Evolutionary conservation across 1,140 invertebrate species (phyloP), one percentile per base, ranked within the genome.

Genomic region (Portunus trituberculatus): DNA sequence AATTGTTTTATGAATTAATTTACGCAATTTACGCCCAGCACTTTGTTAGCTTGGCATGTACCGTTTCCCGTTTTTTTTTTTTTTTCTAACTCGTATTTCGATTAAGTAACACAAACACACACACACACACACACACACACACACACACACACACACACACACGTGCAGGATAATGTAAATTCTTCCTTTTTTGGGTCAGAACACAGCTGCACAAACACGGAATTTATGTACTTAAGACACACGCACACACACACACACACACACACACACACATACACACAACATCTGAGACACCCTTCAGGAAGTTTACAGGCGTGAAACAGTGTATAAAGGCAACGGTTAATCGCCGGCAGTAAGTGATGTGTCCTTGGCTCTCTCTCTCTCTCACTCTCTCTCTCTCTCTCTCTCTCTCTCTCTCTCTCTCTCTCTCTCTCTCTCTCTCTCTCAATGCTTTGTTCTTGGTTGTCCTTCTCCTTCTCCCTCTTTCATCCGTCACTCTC

Each of bases 81-180:
- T 6, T 6, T 6, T 39, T 39, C 6, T 39, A 39, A 39, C 39
- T 39, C 39, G 39, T 6, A 39, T 39, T 39, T 14, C 12, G 52
- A 76, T 76, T 76, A 76, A 0, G n/a, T n/a, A 76, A 76, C 67
- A 76, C 59, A 8, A 4, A 76, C 59, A 76, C 59, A 76, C 59
- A 76, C 59, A 76, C 67, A 76, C 67, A 76, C 67, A 76, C 67
- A 76, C 67, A 76, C 67, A 76, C 67, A 76, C 67, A 76, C 67
- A 76, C 67, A 76, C 67, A 76, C 67, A 76, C 67, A 76, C 67
- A 76, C 67, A 76, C 67, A 76, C 67, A 76, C 67, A 76, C 67
- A 76, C 67, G 20, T 20, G 25, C 67, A n/a, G 67, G 67, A n/a
- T n/a, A n/a, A 20, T n/a, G 67, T 76, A 59, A 59, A 59, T 59